Conservation (phyloP, 2,113 vertebrate genomes). For the Catagonus wagneri region DNA sequence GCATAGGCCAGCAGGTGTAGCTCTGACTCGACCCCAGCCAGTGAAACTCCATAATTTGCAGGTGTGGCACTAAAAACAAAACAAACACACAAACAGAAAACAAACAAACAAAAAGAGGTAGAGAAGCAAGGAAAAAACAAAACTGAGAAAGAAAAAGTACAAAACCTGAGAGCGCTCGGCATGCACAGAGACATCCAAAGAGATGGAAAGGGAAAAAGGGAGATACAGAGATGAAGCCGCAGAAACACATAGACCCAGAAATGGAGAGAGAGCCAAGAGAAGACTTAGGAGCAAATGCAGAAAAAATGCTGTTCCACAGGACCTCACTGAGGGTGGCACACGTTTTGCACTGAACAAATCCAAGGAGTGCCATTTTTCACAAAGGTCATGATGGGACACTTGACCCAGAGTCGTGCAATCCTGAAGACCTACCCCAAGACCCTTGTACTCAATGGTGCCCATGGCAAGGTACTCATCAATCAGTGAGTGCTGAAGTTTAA, state of each 20-base stretch:
- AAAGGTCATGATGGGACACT: too few relatives aligned
- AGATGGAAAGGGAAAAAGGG: background rate
- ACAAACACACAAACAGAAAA: too few relatives aligned
- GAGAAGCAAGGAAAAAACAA: background rate
- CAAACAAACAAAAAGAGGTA: too few relatives aligned
- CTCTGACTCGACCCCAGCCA: too few relatives aligned
- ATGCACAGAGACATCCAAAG: background rate
- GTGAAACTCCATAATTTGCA: too few relatives aligned
- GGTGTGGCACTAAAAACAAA: too few relatives aligned
- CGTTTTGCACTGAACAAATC: background rate
- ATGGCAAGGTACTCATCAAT: background rate
- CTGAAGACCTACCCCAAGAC: too few relatives aligned
- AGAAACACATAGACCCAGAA: background rate
- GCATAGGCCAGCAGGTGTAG: too few relatives aligned
- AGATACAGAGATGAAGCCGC: background rate
- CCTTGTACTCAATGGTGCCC: too few relatives aligned
- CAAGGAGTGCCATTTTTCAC: too few relatives aligned
- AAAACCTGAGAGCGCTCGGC: background rate
- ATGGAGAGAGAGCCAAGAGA: background rate
- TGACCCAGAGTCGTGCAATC: too few relatives aligned
- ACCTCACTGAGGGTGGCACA: rapidly evolving
- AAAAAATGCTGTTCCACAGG: background rate
- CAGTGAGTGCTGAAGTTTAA: background rate
- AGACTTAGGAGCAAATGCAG: background rate
- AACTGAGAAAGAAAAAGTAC: background rate